A percentile compares a stretch with the other conserved stretches of the same genome.
These are phyloP conservation scores for Barbus barbus DNA, from an alignment of 2,113 vertebrate species.

Conservation along the genomic window DNA sequence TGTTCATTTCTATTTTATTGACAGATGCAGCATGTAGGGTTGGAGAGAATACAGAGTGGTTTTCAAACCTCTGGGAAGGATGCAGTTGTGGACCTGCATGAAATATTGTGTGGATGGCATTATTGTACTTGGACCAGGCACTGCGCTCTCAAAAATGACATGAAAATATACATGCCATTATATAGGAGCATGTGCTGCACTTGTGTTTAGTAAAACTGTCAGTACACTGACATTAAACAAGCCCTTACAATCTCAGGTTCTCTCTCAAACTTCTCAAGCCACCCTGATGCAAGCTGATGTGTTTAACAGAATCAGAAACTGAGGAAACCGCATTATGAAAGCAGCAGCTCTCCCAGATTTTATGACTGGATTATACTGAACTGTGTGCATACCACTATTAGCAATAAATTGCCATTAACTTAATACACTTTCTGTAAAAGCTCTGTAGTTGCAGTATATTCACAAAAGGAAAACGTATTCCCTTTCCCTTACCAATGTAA, in stretches of 20 bases:
- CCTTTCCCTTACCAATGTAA: background rate
- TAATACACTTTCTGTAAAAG: background rate
- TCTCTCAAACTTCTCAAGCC: background rate
- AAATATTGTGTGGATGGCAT: slow-evolving; percentile 61
- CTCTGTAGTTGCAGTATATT: background rate
- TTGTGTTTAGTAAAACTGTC: slow-evolving; percentile 40
- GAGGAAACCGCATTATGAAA: background rate
- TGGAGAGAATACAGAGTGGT: slow-evolving; percentile 62
- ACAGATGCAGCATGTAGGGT: slow-evolving; percentile 73
- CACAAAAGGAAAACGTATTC: background rate
- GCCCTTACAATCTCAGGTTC: background rate
- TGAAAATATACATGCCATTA: slow-evolving; percentile 39
- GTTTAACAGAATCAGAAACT: slow-evolving; percentile 13
- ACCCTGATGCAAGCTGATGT: background rate
- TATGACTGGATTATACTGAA: background rate
- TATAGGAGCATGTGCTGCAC: slow-evolving; percentile 36
- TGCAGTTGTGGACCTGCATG: slow-evolving; percentile 63
- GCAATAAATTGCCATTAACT: background rate
- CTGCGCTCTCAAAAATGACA: slow-evolving; percentile 20
- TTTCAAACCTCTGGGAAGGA: slow-evolving; percentile 68
- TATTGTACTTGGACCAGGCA: slow-evolving; percentile 49
- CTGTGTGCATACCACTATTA: background rate
- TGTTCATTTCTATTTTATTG: slow-evolving; percentile 76
- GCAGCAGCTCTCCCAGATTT: background rate
- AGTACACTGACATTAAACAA: slow-evolving; percentile 19